Evolutionary conservation across 2,888 invertebrate species (phyloP).

Genomic region (Heteromyza rotundicornis): DNA sequence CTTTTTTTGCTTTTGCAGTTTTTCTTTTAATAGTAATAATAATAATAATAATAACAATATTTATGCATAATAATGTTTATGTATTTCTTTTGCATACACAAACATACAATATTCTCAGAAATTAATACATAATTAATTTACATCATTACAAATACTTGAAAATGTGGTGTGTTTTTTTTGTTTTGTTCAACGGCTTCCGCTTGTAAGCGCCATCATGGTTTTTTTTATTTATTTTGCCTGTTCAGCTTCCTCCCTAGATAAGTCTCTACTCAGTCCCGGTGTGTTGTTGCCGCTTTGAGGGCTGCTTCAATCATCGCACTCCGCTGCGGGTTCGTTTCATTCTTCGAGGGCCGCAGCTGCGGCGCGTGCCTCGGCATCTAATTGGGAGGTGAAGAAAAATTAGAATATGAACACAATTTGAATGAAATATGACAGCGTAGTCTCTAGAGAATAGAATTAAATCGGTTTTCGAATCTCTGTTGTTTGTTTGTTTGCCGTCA

Average conservation of each 20-base stretch:
- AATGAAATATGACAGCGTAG: too few relatives aligned
- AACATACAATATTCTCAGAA: neutral
- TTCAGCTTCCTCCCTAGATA: neutral
- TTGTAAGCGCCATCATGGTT: too few relatives aligned
- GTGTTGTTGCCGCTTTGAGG: neutral
- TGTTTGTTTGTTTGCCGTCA: too few relatives aligned
- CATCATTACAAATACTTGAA: neutral
- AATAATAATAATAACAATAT: too few relatives aligned
- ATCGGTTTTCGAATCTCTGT: too few relatives aligned
- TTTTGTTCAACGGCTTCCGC: neutral
- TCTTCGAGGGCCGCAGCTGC: constrained; percentile 31
- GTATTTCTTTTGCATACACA: too few relatives aligned
- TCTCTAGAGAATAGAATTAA: too few relatives aligned
- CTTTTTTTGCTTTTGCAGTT: too few relatives aligned
- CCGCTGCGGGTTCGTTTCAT: constrained; percentile 1
- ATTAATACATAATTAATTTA: neutral
- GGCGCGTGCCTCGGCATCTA: constrained; percentile 53
- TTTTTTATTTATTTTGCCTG: too few relatives aligned
- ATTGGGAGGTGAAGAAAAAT: neutral
- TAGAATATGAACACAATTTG: too few relatives aligned
- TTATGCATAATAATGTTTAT: too few relatives aligned
- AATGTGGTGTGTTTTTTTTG: neutral
- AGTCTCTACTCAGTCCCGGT: neutral
- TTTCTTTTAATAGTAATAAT: too few relatives aligned
- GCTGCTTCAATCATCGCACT: neutral